Base-by-base conservation (phyloP, 2,888 invertebrate species). In the Torymus aiolomorphi region DNA sequence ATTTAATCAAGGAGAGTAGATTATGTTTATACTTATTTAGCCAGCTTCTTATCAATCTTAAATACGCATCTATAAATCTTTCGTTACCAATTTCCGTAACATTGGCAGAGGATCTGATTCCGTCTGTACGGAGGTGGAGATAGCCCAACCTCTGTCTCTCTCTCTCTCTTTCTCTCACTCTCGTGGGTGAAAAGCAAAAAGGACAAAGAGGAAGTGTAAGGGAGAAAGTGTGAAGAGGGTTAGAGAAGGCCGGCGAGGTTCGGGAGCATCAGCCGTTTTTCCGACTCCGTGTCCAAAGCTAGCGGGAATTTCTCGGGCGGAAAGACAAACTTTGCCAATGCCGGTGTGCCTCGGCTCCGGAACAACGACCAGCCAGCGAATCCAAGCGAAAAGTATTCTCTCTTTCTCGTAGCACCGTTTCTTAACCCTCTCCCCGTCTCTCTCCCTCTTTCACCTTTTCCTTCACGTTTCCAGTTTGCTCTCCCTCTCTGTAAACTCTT, bases 291-390 rank as follows among this genome's bases (percentile, higher is more conserved):
- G 74, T 75, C 62, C 71, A 77, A 77, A 81, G 62, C 57, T 70
- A 71, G 70, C 67, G 73, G 77, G 65, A 72, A 73, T 77, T 76
- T 51, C 71, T 82, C 78, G 56, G 78, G 77, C 82, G 80, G 75
- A 80, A 82, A 83, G 82, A 81, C 80, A 82, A 83, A 80, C 74
- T 80, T 80, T 73, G 66, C 62, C 72, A 62, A 75, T 71, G 65
- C 52, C 49, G 16, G 51, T 11, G 20, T 49, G 42, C 42, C 42
- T 49, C 24, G 62, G 20, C 63, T 18, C 78, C 63, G 59, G 52
- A 75, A 70, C 63, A 70, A 71, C 79, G 71, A 54, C 63, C 51
- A 72, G 52, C 63, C 51, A 67, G 52, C 52, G 51, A 76, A 69
- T 18, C 51, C 5, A 18, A 66, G 59, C 65, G 66, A 77, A 66